These are phyloP conservation scores for Callithrix jacchus DNA, from an alignment of 2,113 vertebrate species.

Conservation along the genomic window DNA sequence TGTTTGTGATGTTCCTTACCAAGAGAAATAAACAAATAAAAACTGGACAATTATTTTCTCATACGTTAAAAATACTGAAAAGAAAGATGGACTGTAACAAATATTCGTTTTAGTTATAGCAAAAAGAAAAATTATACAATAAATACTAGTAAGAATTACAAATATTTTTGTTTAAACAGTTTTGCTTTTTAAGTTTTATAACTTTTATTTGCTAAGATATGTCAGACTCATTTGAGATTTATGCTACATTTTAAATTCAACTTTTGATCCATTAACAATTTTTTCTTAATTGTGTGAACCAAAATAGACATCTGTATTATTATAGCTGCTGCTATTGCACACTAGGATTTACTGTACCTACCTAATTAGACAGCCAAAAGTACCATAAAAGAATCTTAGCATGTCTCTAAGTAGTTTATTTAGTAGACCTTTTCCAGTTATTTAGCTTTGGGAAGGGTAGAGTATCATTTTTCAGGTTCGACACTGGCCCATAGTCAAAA, in stretches of 20 bases:
- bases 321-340: background rate
- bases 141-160: background rate
- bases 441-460: background rate
- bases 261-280: background rate
- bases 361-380: background rate
- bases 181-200: background rate
- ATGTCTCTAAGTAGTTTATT: background rate
- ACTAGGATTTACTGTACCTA: background rate
- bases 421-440: background rate
- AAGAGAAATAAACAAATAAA: background rate
- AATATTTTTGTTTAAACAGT: background rate
- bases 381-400: background rate
- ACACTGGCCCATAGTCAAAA: slow-evolving; percentile 2
- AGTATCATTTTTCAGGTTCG: slow-evolving; percentile 53
- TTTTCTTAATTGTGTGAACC: background rate
- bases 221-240: background rate
- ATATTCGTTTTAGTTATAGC: background rate
- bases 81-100: background rate
- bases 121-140: background rate
- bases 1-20: background rate
- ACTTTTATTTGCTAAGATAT: background rate
- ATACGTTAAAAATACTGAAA: background rate
- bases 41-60: background rate
- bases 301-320: background rate
- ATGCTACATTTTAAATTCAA: background rate